Conservation (phyloP, 2,113 vertebrate species). For the Myocastor coypus region DNA sequence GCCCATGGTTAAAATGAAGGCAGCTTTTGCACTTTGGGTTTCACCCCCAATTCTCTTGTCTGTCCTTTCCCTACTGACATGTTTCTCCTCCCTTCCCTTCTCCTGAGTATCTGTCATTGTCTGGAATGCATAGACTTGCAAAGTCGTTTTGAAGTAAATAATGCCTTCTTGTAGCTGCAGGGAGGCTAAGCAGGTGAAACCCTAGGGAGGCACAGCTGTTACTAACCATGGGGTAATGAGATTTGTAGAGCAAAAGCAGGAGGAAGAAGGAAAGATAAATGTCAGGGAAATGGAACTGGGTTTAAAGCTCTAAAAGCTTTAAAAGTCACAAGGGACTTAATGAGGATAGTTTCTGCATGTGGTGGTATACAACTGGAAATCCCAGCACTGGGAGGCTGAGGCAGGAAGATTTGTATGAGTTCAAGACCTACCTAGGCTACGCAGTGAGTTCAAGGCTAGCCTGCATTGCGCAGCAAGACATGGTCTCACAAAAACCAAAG, state of each 20-base stretch:
- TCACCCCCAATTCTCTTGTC: neutral
- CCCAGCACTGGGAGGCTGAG: neutral
- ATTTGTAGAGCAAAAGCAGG: neutral
- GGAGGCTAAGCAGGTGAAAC: constrained; percentile 36
- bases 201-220: constrained; percentile 4
- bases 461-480: neutral
- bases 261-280: constrained; percentile 43
- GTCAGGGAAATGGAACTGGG: constrained; percentile 21
- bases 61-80: constrained; percentile 24
- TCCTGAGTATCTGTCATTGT: neutral
- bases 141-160: constrained; percentile 61
- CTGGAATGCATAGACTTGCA: constrained; percentile 3
- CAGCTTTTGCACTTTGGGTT: neutral
- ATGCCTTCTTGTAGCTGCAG: constrained; percentile 4
- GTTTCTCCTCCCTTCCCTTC: constrained; percentile 2
- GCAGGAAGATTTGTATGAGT: neutral
- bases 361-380: neutral
- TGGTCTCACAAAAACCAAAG: neutral
- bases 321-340: constrained; percentile 47
- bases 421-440: neutral
- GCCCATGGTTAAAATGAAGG: neutral
- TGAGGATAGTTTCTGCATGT: neutral
- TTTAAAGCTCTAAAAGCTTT: neutral
- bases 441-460: neutral
- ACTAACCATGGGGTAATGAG: neutral